Percentiles rank a stretch among this genome's conserved stretches.
These are phyloP conservation scores for Uropsilus gracilis DNA, from an alignment of 2,113 vertebrate species.

Conservation along the genomic window DNA sequence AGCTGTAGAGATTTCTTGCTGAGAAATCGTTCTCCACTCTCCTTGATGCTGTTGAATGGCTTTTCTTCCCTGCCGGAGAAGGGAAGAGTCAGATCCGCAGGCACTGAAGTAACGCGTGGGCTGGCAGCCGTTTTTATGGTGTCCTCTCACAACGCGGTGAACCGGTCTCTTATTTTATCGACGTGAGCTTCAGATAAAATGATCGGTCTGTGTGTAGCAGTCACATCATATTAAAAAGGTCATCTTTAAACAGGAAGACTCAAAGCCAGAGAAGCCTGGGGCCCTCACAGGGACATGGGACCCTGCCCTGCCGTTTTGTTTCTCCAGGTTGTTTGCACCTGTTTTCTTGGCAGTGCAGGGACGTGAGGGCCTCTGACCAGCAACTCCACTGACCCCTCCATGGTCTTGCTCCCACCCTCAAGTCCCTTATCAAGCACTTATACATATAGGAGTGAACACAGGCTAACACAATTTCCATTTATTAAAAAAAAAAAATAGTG, in stretches of 20 bases:
- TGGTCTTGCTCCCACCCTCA: too few relatives aligned
- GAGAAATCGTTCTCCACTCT: background rate
- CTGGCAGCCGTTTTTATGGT: background rate
- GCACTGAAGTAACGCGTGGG: background rate
- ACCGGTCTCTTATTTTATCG: background rate
- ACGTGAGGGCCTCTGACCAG: background rate
- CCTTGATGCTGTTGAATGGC: background rate
- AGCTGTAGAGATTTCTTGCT: background rate
- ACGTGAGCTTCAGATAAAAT: background rate
- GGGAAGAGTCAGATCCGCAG: background rate
- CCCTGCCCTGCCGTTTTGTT: background rate
- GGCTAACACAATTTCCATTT: too few relatives aligned
- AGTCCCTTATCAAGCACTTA: background rate
- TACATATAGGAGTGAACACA: background rate
- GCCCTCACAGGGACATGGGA: background rate
- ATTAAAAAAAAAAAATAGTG: too few relatives aligned
- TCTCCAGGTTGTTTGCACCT: background rate
- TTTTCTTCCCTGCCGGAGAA: background rate
- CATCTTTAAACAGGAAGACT: background rate
- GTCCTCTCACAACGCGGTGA: background rate
- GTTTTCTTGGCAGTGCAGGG: background rate
- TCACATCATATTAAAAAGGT: background rate
- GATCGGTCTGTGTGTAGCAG: background rate
- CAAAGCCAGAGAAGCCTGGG: background rate
- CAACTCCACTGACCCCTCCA: background rate